Conservation (phyloP, 2,888 invertebrate species). For the Cephus sareptanus region DNA sequence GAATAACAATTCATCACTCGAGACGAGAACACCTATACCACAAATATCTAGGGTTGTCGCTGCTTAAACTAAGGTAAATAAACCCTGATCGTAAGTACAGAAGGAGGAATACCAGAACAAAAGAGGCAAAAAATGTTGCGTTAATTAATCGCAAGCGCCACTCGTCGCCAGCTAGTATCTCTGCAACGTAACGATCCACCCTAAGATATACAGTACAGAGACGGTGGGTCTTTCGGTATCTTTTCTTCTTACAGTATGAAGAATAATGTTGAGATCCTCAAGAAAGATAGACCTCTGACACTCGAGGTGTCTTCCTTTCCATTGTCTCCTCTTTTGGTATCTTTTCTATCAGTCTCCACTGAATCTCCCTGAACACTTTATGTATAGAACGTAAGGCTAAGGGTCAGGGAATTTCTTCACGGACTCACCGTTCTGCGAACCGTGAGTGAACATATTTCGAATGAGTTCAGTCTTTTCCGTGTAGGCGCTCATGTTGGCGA, state of each 20-base stretch:
- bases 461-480: conserved; percentile 83
- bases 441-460: conserved; percentile 74
- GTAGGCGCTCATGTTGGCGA: conserved; percentile 83
- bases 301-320: not conserved
- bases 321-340: not conserved
- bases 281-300: conserved; percentile 11
- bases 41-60: not conserved
- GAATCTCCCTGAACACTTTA: not conserved
- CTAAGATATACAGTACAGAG: not conserved
- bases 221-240: not conserved
- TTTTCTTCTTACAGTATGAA: not conserved
- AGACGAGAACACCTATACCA: not conserved
- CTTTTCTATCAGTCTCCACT: not conserved
- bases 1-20: not conserved
- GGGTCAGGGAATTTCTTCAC: not conserved
- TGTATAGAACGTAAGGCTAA: not conserved
- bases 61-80: not conserved
- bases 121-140: not conserved
- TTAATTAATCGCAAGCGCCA: not conserved
- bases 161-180: not conserved
- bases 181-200: not conserved
- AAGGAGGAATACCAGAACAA: not conserved
- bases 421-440: conserved; percentile 58
- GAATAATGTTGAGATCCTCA: not conserved
- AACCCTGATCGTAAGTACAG: not conserved